Evolutionary conservation across 2,888 invertebrate species (phyloP).

Genomic region (Bibio marci): DNA sequence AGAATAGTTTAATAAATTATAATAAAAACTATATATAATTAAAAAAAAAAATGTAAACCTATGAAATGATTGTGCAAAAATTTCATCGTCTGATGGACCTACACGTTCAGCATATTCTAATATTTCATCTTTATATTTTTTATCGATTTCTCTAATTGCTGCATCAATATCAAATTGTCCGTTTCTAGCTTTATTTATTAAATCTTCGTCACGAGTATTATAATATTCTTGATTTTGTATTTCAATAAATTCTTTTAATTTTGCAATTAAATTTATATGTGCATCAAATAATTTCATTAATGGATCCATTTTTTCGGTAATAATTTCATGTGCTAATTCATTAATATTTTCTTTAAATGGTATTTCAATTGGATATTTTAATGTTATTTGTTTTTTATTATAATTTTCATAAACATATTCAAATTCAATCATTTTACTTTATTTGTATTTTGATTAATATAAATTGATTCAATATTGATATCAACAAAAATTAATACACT

Average conservation of each 20-base stretch:
- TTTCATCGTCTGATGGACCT: conserved; percentile 67
- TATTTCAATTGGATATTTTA: no score
- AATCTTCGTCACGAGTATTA: conserved; percentile 43
- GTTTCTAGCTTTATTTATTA: conserved; percentile 41
- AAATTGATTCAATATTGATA: no score
- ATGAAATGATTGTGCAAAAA: conserved; percentile 36
- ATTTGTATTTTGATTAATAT: no score
- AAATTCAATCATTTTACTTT: no score
- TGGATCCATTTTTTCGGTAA: conserved; percentile 22
- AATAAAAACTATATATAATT: no score
- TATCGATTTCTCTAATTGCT: conserved; percentile 63
- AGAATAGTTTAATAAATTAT: background rate
- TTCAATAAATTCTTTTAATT: conserved; percentile 43
- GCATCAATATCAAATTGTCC: conserved; percentile 54
- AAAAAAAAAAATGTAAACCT: no score
- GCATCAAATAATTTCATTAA: conserved; percentile 25
- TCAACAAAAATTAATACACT: no score
- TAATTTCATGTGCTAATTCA: conserved; percentile 15
- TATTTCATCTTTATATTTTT: conserved; percentile 63
- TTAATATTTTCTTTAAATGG: conserved; percentile 14
- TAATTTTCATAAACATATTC: no score
- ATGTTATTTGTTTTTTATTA: no score
- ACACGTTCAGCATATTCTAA: conserved; percentile 67
- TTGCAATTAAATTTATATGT: conserved; percentile 6
- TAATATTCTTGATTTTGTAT: conserved; percentile 47